Conservation (phyloP, 2,113 vertebrate species). For the Taxidea taxus region DNA sequence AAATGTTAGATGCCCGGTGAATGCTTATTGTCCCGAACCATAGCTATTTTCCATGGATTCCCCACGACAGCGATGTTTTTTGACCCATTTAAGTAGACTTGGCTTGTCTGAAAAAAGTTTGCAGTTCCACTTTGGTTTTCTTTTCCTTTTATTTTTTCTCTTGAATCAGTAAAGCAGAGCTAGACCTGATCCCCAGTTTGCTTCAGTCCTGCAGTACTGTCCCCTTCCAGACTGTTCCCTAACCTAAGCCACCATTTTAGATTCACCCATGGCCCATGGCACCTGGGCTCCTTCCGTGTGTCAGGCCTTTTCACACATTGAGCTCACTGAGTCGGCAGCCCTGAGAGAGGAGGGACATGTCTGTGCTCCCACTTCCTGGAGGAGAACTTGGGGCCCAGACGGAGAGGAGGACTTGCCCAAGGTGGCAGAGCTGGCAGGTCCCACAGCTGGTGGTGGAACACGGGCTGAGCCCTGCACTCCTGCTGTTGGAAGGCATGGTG, state of each 20-base stretch:
- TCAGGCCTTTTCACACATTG: rapidly evolving
- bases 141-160: background rate
- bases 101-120: background rate
- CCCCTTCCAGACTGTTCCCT: background rate
- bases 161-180: background rate
- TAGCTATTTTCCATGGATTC: background rate
- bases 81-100: background rate
- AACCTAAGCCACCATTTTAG: background rate
- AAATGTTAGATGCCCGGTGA: rapidly evolving
- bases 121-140: background rate
- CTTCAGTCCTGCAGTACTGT: background rate
- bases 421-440: background rate
- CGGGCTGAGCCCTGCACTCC: background rate
- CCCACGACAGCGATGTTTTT: background rate
- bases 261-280: rapidly evolving
- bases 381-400: background rate
- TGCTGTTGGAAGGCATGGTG: background rate
- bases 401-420: background rate
- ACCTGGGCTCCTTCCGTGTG: background rate
- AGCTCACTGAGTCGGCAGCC: background rate
- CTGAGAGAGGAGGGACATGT: background rate
- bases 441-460: background rate
- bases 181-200: background rate
- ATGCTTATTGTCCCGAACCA: background rate
- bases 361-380: too few species aligned